Conservation (phyloP, 2,797 vertebrate genomes). For the Acanthis flammea region DNA sequence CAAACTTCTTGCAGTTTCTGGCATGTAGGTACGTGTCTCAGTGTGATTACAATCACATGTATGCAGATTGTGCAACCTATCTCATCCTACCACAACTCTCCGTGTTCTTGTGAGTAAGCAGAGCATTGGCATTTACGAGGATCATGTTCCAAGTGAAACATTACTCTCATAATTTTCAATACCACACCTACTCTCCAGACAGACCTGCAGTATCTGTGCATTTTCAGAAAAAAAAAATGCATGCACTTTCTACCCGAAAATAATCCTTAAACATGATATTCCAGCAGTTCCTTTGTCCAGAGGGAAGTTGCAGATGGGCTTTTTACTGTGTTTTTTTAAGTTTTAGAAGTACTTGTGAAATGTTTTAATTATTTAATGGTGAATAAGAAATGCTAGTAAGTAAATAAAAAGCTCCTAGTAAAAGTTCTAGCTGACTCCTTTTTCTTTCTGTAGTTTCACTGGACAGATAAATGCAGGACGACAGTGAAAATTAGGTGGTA, state of each 20-base stretch:
- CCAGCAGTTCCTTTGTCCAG: background rate
- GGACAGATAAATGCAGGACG: background rate
- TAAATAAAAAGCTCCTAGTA: background rate
- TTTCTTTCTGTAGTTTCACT: background rate
- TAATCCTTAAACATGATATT: background rate
- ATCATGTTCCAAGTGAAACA: constrained; percentile 41
- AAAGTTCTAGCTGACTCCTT: background rate
- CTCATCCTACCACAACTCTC: constrained; percentile 3
- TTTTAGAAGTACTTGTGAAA: background rate
- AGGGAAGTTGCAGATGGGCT: background rate
- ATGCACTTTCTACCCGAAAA: background rate
- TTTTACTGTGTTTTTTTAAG: background rate
- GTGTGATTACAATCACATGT: constrained; percentile 29
- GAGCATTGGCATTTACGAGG: constrained; percentile 23
- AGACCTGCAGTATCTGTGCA: background rate
- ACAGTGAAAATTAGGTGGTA: background rate
- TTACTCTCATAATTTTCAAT: background rate
- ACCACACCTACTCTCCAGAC: constrained; percentile 30
- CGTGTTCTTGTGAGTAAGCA: constrained; percentile 29
- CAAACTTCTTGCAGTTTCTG: background rate
- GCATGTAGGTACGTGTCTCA: constrained; percentile 42
- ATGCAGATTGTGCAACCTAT: constrained; percentile 30
- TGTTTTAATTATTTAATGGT: background rate
- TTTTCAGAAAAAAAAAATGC: background rate
- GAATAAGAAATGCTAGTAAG: background rate